These are phyloP conservation scores for Ectemnius lituratus DNA, from an alignment of 2,888 invertebrate species.

Conservation along the genomic window DNA sequence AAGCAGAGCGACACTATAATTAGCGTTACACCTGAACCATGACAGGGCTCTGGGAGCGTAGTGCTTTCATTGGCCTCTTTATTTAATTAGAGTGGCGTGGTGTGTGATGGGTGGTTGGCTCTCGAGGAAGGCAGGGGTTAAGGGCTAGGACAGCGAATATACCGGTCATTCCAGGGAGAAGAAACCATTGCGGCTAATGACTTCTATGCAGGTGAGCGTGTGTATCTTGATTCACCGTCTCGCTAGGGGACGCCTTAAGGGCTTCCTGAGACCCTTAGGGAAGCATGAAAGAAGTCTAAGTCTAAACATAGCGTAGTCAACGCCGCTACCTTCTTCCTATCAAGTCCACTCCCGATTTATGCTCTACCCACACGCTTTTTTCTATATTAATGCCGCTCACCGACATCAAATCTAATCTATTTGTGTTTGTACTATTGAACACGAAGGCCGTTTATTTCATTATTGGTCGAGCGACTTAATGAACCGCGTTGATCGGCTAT, in stretches of 20 bases:
- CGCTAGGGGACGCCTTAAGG: conserved; percentile 49
- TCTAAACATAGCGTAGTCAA: conserved; percentile 47
- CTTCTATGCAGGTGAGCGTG: conserved; percentile 33
- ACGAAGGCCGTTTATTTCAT: neutral
- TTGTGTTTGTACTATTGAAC: neutral
- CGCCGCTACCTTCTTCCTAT: conserved; percentile 27
- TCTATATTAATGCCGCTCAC: neutral
- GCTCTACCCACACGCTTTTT: conserved; percentile 3
- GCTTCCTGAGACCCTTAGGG: conserved; percentile 47
- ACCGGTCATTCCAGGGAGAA: conserved; percentile 24
- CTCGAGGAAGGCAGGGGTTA: conserved; percentile 1
- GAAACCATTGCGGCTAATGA: conserved; percentile 37
- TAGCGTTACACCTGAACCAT: too few species aligned
- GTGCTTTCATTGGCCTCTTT: conserved; percentile 4
- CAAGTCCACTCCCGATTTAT: conserved; percentile 17
- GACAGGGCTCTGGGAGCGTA: neutral
- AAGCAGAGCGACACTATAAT: too few species aligned
- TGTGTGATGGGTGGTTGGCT: neutral
- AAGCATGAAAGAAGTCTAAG: conserved; percentile 34
- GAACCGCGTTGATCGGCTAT: too few species aligned
- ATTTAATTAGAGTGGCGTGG: conserved; percentile 1
- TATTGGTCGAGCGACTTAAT: too few species aligned
- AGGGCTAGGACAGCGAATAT: conserved; percentile 4
- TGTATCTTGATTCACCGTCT: conserved; percentile 49
- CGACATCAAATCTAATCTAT: neutral